These are phyloP conservation scores for Sterrhoptilus dennistouni DNA, from an alignment of 2,113 vertebrate species.

Conservation along the genomic window DNA sequence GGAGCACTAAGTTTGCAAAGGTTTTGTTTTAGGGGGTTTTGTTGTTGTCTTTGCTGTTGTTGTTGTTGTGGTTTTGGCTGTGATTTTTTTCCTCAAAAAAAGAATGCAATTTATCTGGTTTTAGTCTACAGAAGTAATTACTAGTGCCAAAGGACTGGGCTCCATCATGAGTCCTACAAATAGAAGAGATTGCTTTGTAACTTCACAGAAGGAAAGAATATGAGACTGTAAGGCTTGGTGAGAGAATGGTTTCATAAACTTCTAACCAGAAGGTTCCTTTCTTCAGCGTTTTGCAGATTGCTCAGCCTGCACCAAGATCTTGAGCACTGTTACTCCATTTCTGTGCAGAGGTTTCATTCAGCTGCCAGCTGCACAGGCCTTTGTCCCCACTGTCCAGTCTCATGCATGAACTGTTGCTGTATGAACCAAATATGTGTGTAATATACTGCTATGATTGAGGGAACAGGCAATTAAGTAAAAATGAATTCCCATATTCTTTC, in stretches of 20 bases:
- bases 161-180: neutral
- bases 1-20: neutral
- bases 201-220: neutral
- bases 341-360: neutral
- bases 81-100: neutral
- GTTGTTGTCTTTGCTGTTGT: no score
- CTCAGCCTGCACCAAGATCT: neutral
- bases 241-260: neutral
- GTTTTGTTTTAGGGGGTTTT: neutral
- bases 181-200: neutral
- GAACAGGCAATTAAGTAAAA: neutral
- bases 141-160: neutral
- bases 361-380: neutral
- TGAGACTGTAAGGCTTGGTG: neutral
- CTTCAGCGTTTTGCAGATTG: neutral
- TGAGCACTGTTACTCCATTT: neutral
- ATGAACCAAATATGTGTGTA: neutral
- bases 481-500: neutral
- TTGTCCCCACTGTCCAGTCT: neutral
- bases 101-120: fast-evolving
- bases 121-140: neutral
- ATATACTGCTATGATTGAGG: neutral
- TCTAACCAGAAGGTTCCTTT: neutral
- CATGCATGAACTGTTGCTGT: neutral
- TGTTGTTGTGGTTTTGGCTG: neutral